These are phyloP conservation scores for Gavia stellata DNA, from an alignment of 2,113 vertebrate genomes.

Conservation along the genomic window DNA sequence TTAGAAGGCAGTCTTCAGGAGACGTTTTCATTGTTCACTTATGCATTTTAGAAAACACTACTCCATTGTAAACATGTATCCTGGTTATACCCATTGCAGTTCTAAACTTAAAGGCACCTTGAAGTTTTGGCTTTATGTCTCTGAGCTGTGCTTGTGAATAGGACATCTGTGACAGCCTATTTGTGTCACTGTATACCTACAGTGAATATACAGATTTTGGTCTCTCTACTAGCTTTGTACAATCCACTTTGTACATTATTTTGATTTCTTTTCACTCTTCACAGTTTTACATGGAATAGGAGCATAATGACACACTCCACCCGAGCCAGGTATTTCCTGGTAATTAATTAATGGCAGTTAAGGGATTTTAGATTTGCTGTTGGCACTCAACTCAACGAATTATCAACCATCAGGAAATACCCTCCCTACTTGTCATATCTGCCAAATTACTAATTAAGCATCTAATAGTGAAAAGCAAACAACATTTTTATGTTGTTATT, in stretches of 20 bases:
- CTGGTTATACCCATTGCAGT: not conserved
- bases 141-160: not conserved
- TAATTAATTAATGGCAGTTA: conserved; percentile 43
- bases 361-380: conserved; percentile 25
- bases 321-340: conserved; percentile 42
- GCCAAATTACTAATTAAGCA: conserved; percentile 25
- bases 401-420: conserved; percentile 29
- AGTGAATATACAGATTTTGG: not conserved
- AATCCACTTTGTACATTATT: not conserved
- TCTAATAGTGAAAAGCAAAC: not conserved
- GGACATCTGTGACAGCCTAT: not conserved
- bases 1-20: not conserved
- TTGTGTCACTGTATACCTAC: not conserved
- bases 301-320: conserved; percentile 1
- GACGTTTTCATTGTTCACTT: not conserved
- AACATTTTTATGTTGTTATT: not conserved
- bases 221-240: not conserved
- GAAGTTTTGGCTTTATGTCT: not conserved
- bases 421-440: conserved; percentile 13
- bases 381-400: conserved; percentile 2
- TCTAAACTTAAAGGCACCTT: not conserved
- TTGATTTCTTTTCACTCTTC: not conserved
- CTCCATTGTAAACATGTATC: not conserved
- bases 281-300: not conserved
- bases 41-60: not conserved